These are phyloP conservation scores for Acanthoscelides obtectus DNA, from an alignment of 2,888 invertebrate genomes.

Conservation along the genomic window DNA sequence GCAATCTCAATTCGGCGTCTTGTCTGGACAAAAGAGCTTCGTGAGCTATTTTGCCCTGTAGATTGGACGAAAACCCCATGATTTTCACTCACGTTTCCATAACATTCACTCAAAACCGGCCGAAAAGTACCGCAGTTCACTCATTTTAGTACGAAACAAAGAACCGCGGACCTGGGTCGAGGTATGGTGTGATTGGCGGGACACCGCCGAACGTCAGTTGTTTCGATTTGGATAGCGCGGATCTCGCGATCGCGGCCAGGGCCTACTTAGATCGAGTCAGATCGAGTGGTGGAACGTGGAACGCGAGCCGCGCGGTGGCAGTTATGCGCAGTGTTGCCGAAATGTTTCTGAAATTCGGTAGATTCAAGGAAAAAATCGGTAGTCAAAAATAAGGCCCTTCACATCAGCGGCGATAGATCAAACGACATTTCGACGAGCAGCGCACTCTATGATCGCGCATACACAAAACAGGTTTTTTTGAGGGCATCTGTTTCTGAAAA, in stretches of 20 bases:
- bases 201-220: no score
- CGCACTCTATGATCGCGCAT: no score
- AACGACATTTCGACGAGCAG: no score
- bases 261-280: background rate
- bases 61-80: conserved; percentile 83
- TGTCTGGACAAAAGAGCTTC: conserved; percentile 86
- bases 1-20: conserved; percentile 86
- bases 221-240: background rate
- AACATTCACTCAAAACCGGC: background rate
- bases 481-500: no score
- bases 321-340: background rate
- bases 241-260: background rate
- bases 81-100: conserved; percentile 5
- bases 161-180: background rate
- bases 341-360: no score
- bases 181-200: background rate
- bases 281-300: background rate
- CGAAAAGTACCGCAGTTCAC: background rate
- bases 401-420: no score
- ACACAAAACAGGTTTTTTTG: no score
- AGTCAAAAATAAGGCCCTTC: no score
- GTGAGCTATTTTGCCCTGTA: conserved; percentile 85
- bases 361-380: no score
- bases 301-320: background rate
- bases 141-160: background rate